A percentile compares a stretch with the other conserved stretches of the same genome.
These are phyloP conservation scores for Pterocles orientalis DNA, from an alignment of 2,113 vertebrate genomes.

Conservation along the genomic window DNA sequence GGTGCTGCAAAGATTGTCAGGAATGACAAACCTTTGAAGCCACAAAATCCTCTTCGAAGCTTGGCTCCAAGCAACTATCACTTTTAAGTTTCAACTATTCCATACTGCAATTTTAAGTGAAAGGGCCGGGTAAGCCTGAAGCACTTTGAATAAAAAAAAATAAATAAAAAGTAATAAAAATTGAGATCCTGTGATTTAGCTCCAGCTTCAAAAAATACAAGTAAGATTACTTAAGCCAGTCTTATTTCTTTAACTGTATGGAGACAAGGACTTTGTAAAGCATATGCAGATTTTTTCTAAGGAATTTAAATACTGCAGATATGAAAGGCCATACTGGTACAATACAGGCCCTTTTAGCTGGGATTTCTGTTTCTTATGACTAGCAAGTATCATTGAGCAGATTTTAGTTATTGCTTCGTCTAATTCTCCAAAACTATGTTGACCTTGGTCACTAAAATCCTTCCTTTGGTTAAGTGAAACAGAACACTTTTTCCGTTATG, in stretches of 20 bases:
- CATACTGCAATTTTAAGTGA: background rate
- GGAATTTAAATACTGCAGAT: background rate
- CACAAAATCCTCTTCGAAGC: conserved; percentile 30
- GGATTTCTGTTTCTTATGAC: background rate
- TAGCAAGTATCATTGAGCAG: background rate
- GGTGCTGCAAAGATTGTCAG: conserved; percentile 5
- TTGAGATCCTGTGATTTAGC: background rate
- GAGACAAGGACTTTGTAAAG: background rate
- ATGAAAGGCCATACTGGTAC: background rate
- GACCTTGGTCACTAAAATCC: background rate
- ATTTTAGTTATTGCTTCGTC: background rate
- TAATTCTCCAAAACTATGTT: background rate
- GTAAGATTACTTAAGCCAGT: background rate
- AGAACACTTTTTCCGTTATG: background rate
- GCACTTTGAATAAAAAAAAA: background rate
- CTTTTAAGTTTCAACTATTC: conserved; percentile 20
- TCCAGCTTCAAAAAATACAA: background rate
- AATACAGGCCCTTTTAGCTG: background rate
- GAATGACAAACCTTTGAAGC: conserved; percentile 44
- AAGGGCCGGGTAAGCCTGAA: background rate
- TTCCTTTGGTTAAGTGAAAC: background rate
- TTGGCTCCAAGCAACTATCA: conserved; percentile 13
- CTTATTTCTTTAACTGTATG: background rate
- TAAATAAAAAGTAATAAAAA: background rate
- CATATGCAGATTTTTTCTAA: background rate